Evolutionary conservation across 2,113 vertebrate genomes (phyloP), one percentile per base, ranked within the genome.

Genomic region (Corvus cornix): DNA sequence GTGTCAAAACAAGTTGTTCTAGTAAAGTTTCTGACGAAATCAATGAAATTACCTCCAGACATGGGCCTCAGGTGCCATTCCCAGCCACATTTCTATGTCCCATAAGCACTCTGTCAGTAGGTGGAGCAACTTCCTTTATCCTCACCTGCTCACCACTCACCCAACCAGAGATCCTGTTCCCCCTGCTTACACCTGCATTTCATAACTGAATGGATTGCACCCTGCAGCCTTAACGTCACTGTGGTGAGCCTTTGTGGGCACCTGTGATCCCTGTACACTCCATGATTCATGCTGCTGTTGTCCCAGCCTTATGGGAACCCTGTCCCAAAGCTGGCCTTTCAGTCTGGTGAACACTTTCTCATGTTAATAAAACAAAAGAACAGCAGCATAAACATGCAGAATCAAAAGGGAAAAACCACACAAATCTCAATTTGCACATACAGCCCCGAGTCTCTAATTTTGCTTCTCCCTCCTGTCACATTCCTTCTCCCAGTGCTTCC

Each of bases 41-140:
- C 30, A n/a, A 55, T 48, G 16, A 78, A 55, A 68, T 20, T 10
- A 2, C 33, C 52, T 44, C 48, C 56, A 27, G 43, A 52, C 24
- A 21, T 1, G 18, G 14, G 6, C 8, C 15, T 19, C 23, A 30
- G 24, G 9, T 43, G 39, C 24, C 23, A 3, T 24, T 89, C 30
- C 59, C 37, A 39, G 52, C 41, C 41, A 22, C 5, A 7, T 30
- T 70, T 58, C 0, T 0, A 7, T 22, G 56, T 64, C 41, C 49
- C 39, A 20, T 41, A 72, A 85, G 22, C 73, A 35, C 72, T 62
- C 58, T 41, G 62, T 78, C 66, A 75, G 59, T 16, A 64, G n/a
- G 79, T 81, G 51, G 48, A 87, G 73, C 67, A 94, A 33, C 62
- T 68, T 82, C 8, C 66, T 89, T 92, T 81, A 46, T 44, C 41